A percentile compares a stretch with the other conserved stretches of the same genome.
Conservation (phyloP, 2,888 invertebrate species). For the Brachynemurus nebulosus region DNA sequence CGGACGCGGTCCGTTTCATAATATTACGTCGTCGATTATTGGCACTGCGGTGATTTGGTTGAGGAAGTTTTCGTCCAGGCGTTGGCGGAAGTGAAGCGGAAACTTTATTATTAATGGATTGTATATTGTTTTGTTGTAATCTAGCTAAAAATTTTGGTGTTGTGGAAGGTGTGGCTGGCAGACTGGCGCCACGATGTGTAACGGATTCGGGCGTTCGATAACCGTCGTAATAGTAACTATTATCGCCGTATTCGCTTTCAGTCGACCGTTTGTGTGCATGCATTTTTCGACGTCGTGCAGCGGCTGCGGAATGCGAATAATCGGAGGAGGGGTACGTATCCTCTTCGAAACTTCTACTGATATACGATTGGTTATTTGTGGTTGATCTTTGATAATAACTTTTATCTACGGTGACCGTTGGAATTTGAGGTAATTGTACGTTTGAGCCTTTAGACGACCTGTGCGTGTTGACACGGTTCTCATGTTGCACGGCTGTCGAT, state of each 20-base stretch:
- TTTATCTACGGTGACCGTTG: conserved; percentile 26
- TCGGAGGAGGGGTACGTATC: conserved; percentile 23
- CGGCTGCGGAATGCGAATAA: conserved; percentile 28
- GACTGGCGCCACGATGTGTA: conserved; percentile 30
- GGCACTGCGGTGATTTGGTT: conserved; percentile 29
- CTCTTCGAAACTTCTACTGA: conserved; percentile 26
- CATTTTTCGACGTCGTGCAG: conserved; percentile 27
- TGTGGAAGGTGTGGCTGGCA: conserved; percentile 32
- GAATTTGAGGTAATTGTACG: conserved; percentile 35
- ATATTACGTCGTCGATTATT: conserved; percentile 25
- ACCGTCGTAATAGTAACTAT: conserved; percentile 20
- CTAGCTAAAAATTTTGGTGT: conserved; percentile 27
- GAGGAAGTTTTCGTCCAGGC: conserved; percentile 38
- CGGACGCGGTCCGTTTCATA: conserved; percentile 30
- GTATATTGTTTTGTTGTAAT: conserved; percentile 18
- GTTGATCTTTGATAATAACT: too few relatives aligned
- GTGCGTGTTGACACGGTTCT: conserved; percentile 41
- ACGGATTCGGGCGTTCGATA: conserved; percentile 26
- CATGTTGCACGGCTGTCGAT: conserved; percentile 39
- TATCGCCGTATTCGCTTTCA: conserved; percentile 20
- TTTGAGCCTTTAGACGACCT: conserved; percentile 29
- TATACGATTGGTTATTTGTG: conserved; percentile 13
- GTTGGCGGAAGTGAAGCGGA: conserved; percentile 37
- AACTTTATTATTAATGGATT: conserved; percentile 17
- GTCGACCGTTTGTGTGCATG: conserved; percentile 28